phyloP scores from a whole-genome alignment of 2,888 invertebrate species.

The Sceliomorpha sp. region DNA sequence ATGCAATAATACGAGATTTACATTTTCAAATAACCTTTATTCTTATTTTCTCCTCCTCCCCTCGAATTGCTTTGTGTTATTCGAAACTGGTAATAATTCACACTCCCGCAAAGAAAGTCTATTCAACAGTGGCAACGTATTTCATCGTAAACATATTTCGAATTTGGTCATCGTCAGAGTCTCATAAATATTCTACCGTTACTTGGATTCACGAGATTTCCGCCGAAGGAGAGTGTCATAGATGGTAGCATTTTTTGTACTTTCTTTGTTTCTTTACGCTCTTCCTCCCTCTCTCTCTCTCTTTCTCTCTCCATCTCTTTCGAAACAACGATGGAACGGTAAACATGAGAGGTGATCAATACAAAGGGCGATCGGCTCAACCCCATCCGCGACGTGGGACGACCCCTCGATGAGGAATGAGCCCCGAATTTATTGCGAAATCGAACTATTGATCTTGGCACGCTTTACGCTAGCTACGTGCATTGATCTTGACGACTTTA shows the following conservation, averaged over 20 bases:
- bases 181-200: slow-evolving; percentile 55
- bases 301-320: slow-evolving; percentile 35
- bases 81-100: slow-evolving; percentile 34
- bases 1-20: neutral
- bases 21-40: neutral
- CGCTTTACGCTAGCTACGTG: slow-evolving; percentile 63
- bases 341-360: slow-evolving; percentile 68
- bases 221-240: slow-evolving; percentile 30
- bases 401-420: slow-evolving; percentile 67
- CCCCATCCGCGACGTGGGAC: slow-evolving; percentile 65
- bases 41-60: neutral
- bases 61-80: slow-evolving; percentile 8
- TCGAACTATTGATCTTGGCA: slow-evolving; percentile 77
- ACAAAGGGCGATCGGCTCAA: slow-evolving; percentile 73
- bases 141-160: slow-evolving; percentile 43
- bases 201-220: slow-evolving; percentile 43
- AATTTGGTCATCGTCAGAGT: slow-evolving; percentile 51
- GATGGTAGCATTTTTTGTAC: slow-evolving; percentile 12
- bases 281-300: slow-evolving; percentile 21
- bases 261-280: too few species aligned
- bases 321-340: slow-evolving; percentile 53
- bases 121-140: slow-evolving; percentile 1
- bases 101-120: slow-evolving; percentile 5
- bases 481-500: slow-evolving; percentile 72
- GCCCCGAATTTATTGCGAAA: slow-evolving; percentile 77